A percentile compares a stretch with the other conserved stretches of the same genome.
These are phyloP conservation scores for Drosophila prolongata DNA, from an alignment of 2,888 invertebrate genomes.

Conservation along the genomic window DNA sequence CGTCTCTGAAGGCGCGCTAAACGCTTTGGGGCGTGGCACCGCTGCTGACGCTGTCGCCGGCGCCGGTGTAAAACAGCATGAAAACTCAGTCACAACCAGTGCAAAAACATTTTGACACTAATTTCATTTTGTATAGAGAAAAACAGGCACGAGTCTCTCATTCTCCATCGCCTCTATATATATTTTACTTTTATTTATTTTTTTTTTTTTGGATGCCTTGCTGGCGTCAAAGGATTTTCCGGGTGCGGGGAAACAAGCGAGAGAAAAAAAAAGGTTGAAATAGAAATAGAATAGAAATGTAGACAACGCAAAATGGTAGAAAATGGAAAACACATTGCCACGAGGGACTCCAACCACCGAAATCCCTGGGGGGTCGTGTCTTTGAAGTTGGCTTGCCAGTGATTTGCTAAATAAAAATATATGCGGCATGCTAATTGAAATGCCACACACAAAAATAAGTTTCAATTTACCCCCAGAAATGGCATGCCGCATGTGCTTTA, in stretches of 20 bases:
- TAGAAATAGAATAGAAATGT: slow-evolving; percentile 72
- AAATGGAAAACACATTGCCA: slow-evolving; percentile 69
- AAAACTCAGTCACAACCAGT: slow-evolving; percentile 74
- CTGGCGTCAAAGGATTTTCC: slow-evolving; percentile 72
- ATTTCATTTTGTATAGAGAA: slow-evolving; percentile 76
- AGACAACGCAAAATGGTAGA: slow-evolving; percentile 54
- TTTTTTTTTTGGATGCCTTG: slow-evolving; percentile 39
- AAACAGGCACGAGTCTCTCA: slow-evolving; percentile 59
- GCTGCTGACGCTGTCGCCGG: slow-evolving; percentile 36
- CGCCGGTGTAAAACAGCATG: slow-evolving; percentile 77
- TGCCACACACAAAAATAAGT: slow-evolving; percentile 65
- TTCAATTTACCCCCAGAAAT: slow-evolving; percentile 52
- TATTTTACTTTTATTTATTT: slow-evolving; percentile 22
- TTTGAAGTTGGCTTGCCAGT: slow-evolving; percentile 59
- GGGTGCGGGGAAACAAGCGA: slow-evolving; percentile 23
- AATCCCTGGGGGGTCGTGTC: slow-evolving; percentile 44
- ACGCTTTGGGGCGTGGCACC: slow-evolving; percentile 71
- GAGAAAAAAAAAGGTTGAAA: slow-evolving; percentile 63
- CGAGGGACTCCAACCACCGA: slow-evolving; percentile 40
- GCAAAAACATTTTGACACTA: slow-evolving; percentile 79
- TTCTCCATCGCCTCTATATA: slow-evolving; percentile 18
- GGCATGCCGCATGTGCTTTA: slow-evolving; percentile 55
- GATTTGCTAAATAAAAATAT: slow-evolving; percentile 63
- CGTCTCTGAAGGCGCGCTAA: slow-evolving; percentile 64
- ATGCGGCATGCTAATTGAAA: slow-evolving; percentile 67